phyloP scores from a whole-genome alignment of 2,888 invertebrate species.

The Trilocha varians region DNA sequence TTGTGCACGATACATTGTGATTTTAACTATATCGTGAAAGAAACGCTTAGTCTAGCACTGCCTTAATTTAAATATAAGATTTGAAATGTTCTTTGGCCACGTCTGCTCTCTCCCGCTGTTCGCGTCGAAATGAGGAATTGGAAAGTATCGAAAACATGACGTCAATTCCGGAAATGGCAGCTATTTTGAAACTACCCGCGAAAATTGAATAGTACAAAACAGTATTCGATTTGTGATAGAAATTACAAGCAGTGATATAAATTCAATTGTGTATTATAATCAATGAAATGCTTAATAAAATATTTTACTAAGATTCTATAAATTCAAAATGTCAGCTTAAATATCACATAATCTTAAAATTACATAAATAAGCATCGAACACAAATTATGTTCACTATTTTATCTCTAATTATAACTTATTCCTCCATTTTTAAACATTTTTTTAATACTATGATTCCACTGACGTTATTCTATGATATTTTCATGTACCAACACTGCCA shows the following conservation, averaged over 20 bases:
- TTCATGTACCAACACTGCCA: no score
- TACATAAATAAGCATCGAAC: no score
- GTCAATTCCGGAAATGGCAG: conserved; percentile 32
- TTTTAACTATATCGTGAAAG: conserved; percentile 5
- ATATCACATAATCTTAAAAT: no score
- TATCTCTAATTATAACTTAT: no score
- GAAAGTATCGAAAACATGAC: conserved; percentile 17
- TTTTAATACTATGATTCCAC: no score
- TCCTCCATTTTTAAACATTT: no score
- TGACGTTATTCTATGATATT: no score
- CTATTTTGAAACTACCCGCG: conserved; percentile 35
- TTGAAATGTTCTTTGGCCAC: conserved; percentile 35
- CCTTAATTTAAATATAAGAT: conserved; percentile 62
- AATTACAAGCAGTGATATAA: conserved; percentile 24
- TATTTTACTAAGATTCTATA: no score
- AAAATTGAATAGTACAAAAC: conserved; percentile 37
- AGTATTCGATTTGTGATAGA: conserved; percentile 36
- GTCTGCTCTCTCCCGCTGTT: conserved; percentile 39
- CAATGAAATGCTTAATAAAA: no score
- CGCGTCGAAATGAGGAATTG: conserved; percentile 33
- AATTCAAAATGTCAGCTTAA: no score
- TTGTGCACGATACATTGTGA: background rate
- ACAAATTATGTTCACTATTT: no score
- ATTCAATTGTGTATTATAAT: no score
- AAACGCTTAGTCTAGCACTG: conserved; percentile 62